These are phyloP conservation scores for Eriosoma lanigerum DNA, from an alignment of 1,140 invertebrate genomes.

Conservation along the genomic window DNA sequence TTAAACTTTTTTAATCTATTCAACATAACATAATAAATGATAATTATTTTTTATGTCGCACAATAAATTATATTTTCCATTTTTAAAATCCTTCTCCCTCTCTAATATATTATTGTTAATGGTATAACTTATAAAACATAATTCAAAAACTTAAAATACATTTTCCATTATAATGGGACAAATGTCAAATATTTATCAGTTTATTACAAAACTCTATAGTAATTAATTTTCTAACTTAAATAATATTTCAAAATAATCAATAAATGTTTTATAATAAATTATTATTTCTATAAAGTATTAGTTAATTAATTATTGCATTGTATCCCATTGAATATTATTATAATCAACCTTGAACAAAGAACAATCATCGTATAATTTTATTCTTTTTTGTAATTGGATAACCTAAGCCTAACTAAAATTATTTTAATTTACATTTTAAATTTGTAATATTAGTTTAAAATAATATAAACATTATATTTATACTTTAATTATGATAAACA, in stretches of 20 bases:
- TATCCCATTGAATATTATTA: background rate
- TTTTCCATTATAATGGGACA: conserved; percentile 41
- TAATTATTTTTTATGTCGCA: conserved; percentile 34
- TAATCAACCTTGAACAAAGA: too few relatives aligned
- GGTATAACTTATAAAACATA: conserved; percentile 42
- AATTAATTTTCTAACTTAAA: conserved; percentile 36
- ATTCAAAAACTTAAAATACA: conserved; percentile 40
- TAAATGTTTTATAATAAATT: background rate
- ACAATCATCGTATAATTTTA: background rate
- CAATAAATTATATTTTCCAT: conserved; percentile 29
- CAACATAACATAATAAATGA: conserved; percentile 41
- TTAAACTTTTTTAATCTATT: conserved; percentile 41
- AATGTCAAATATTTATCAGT: conserved; percentile 39
- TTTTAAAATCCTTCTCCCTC: conserved; percentile 32
- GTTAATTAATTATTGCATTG: too few relatives aligned
- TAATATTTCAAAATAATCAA: conserved; percentile 19
- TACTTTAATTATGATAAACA: conserved; percentile 19
- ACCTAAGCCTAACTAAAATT: too few relatives aligned
- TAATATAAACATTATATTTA: too few relatives aligned
- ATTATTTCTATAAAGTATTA: too few relatives aligned
- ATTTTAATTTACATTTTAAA: conserved; percentile 15
- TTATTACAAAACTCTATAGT: background rate
- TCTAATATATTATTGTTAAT: conserved; percentile 36
- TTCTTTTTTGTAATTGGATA: background rate
- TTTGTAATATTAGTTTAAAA: background rate